phyloP scores from a whole-genome alignment of 1,140 invertebrate genomes.

The Lepidotrigona ventralis region DNA sequence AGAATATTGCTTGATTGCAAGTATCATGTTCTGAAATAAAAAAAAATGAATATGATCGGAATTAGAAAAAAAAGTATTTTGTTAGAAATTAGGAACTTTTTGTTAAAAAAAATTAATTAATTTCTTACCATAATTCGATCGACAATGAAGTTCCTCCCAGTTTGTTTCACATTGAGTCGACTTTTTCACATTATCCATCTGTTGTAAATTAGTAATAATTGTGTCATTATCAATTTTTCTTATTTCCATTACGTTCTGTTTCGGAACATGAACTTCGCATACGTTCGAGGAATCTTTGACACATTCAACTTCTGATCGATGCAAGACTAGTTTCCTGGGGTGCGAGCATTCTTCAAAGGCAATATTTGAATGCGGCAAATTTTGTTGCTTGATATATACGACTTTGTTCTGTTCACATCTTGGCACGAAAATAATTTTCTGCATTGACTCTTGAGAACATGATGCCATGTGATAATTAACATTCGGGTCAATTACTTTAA shows the following conservation, averaged over 20 bases:
- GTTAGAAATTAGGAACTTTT: not conserved
- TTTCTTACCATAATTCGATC: conserved; percentile 6
- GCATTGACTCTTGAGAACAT: not conserved
- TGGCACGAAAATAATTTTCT: conserved; percentile 24
- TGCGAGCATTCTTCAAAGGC: not conserved
- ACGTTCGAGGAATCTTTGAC: not conserved
- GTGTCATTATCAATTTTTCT: not conserved
- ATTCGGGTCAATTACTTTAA: not conserved
- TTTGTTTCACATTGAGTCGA: not conserved
- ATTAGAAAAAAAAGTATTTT: not conserved
- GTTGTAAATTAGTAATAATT: not conserved
- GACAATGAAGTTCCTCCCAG: not conserved
- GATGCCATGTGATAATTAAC: conserved; percentile 18
- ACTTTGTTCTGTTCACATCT: not conserved
- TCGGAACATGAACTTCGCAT: conserved; percentile 4
- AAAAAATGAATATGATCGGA: not conserved
- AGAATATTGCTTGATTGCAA: not conserved
- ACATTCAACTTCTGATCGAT: not conserved
- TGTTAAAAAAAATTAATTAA: too few relatives aligned
- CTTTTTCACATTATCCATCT: not conserved
- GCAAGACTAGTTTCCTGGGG: not conserved
- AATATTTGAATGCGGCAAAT: not conserved
- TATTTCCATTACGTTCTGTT: conserved; percentile 4
- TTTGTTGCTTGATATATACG: not conserved
- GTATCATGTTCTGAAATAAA: not conserved